Percentiles rank a stretch among this genome's conserved stretches.
phyloP scores from a whole-genome alignment of 2,888 invertebrate species.

The Leptopilina drosophilae region DNA sequence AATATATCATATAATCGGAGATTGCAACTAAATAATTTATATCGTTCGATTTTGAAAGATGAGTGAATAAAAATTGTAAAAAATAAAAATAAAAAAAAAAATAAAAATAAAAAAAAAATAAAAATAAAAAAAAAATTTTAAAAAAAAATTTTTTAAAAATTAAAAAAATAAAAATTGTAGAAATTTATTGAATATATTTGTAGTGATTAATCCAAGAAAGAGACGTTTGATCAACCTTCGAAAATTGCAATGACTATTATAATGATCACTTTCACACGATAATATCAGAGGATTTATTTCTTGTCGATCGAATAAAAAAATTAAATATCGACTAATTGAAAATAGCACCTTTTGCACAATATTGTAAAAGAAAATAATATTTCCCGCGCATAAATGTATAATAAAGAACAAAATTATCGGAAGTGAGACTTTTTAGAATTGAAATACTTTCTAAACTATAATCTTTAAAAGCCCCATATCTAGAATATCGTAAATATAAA shows the following conservation, averaged over 20 bases:
- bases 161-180: background rate
- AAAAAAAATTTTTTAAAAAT: no score
- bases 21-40: background rate
- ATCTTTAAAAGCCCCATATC: background rate
- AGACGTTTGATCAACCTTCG: conserved; percentile 24
- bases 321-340: background rate
- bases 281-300: conserved; percentile 10
- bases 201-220: conserved; percentile 28
- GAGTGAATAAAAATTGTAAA: background rate
- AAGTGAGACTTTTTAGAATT: conserved; percentile 3
- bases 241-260: conserved; percentile 24
- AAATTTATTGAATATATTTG: conserved; percentile 13
- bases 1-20: background rate
- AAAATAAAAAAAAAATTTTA: no score
- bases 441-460: background rate
- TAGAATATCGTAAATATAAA: background rate
- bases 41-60: conserved; percentile 3
- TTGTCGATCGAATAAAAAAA: background rate
- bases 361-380: background rate
- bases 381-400: background rate
- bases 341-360: background rate
- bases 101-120: no score
- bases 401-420: conserved; percentile 8
- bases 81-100: no score
- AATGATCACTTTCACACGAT: conserved; percentile 31